Percentiles rank a stretch among this genome's conserved stretches.
Evolutionary conservation across 2,888 invertebrate species (phyloP).

Genomic region (Onchidella celtica): DNA sequence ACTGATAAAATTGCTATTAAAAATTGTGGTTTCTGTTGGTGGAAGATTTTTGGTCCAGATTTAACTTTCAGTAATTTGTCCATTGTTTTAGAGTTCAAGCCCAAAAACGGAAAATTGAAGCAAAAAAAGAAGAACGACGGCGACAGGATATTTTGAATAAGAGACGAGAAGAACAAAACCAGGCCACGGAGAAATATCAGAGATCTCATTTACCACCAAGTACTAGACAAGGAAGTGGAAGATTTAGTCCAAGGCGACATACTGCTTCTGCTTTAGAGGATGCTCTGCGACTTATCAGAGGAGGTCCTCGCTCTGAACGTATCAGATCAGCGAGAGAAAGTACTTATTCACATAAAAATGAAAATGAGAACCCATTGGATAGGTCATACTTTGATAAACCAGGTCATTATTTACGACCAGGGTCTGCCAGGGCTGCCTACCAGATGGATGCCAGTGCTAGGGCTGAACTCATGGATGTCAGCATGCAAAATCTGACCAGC

Average conservation of each 20-base stretch:
- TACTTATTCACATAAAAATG: conserved; percentile 46
- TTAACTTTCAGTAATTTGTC: no score
- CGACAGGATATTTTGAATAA: conserved; percentile 73
- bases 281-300: conserved; percentile 68
- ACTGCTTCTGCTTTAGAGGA: conserved; percentile 65
- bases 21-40: no score
- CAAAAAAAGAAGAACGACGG: conserved; percentile 73
- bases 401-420: conserved; percentile 49
- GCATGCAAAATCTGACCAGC: conserved; percentile 70
- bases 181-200: conserved; percentile 77
- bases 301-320: conserved; percentile 52
- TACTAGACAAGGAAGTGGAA: conserved; percentile 30
- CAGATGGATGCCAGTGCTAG: conserved; percentile 26
- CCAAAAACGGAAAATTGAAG: conserved; percentile 68
- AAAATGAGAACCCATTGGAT: conserved; percentile 63
- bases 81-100: conserved; percentile 71
- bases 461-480: conserved; percentile 66
- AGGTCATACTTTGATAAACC: conserved; percentile 59
- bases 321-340: conserved; percentile 47
- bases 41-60: no score
- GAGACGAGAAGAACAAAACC: conserved; percentile 71
- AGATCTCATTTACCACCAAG: conserved; percentile 65
- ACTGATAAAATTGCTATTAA: no score
- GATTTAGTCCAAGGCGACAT: conserved; percentile 51
- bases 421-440: conserved; percentile 34